phyloP scores from a whole-genome alignment of 2,797 vertebrate species.

The Melopsittacus undulatus region DNA sequence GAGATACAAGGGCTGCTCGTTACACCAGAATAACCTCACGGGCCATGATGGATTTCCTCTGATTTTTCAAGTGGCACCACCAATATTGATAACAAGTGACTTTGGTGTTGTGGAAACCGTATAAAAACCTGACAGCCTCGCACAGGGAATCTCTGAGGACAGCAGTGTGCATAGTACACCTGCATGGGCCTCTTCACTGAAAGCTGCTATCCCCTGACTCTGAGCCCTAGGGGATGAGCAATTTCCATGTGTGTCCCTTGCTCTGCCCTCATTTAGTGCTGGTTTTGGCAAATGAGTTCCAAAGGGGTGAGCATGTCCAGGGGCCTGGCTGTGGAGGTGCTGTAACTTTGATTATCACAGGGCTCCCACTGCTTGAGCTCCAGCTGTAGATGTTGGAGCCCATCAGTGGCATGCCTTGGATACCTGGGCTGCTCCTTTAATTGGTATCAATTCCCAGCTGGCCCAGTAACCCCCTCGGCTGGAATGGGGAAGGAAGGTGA shows the following conservation, averaged over 20 bases:
- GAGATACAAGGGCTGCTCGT: neutral
- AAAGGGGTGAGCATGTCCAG: fast-evolving
- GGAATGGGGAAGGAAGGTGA: fast-evolving
- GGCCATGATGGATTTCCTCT: slow-evolving; percentile 21
- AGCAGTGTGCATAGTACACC: fast-evolving
- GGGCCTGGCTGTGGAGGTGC: neutral
- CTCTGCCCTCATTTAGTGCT: neutral
- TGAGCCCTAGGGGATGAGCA: fast-evolving
- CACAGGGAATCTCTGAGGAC: neutral
- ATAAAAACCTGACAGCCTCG: fast-evolving
- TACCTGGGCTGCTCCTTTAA: neutral
- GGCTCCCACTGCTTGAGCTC: neutral
- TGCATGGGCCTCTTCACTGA: fast-evolving
- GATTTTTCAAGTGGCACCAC: neutral
- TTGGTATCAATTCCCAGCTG: neutral
- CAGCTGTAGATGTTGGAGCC: neutral
- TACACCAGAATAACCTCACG: neutral
- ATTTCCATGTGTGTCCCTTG: neutral
- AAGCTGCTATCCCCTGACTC: neutral
- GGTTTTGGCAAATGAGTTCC: neutral
- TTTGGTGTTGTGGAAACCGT: neutral
- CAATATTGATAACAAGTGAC: neutral
- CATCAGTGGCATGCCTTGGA: too few relatives aligned
- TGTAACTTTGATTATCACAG: fast-evolving
- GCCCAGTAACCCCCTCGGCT: neutral